Evolutionary conservation across 2,797 vertebrate species (phyloP), one percentile per base, ranked within the genome.

Genomic region (Glossophaga mutica): DNA sequence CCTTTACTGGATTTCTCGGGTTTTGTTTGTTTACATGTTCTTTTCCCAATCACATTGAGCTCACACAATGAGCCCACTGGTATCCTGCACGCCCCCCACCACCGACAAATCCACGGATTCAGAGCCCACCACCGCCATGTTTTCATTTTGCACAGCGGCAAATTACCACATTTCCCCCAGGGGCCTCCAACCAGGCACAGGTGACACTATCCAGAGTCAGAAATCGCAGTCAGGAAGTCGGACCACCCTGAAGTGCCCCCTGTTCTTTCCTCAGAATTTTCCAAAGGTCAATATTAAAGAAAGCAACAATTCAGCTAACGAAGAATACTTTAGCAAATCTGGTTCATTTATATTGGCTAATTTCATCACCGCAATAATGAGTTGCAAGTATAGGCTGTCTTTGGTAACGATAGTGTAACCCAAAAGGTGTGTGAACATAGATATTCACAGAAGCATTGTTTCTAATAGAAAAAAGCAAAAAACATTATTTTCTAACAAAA

Each of bases 1-100:
- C 86, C 65, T 91, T 87, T n/a, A 21, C 70, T 88, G 44, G 73
- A 92, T 96, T 76, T 87, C 70, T 95, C 86, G 26, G 37, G 34
- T 71, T 76, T 93, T 83, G 44, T 87, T 74, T 57, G 24, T 48
- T 87, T 86, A 70, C 24, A 32, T 79, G 90, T 94, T 39, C 46
- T 29, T 94, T 97, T 76, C 37, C 84, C 52, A 86, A 14, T 90
- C 34, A 46, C 11, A 16, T 1, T 70, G 39, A 67, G 50, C 11
- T 87, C 73, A 21, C 50, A 18, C 24, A 44, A 21, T 65, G 32
- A 94, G 9, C 32, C 59, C 46, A 37, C 82, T 71, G 48, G 10
- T 42, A 71, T 55, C 19, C 78, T 79, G 26, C 12, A 24, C 12
- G 12, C 3, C 9, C 22, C 55, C 55, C 55, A 48, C 18, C 50